phyloP scores from a whole-genome alignment of 1,140 invertebrate species.

The Aphaenogaster rudis region DNA sequence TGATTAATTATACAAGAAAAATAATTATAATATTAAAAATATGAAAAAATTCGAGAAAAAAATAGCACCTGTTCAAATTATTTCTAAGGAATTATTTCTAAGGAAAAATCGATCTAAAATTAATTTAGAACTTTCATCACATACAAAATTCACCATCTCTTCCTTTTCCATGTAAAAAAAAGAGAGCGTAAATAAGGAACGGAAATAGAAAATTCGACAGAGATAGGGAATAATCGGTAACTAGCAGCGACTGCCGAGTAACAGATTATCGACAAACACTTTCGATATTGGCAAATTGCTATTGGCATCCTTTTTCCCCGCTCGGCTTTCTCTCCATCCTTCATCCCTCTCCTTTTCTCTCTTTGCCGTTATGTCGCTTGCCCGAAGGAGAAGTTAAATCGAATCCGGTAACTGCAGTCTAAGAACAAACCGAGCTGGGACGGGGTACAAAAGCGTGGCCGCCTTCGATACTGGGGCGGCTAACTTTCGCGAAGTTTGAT shows the following conservation, averaged over 20 bases:
- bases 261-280: constrained; percentile 79
- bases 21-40: background rate
- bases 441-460: constrained; percentile 36
- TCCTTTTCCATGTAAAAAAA: background rate
- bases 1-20: background rate
- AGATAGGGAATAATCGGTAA: constrained; percentile 58
- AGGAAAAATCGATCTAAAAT: background rate
- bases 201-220: constrained; percentile 1
- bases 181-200: background rate
- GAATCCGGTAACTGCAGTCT: constrained; percentile 82
- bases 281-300: constrained; percentile 82
- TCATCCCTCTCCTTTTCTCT: constrained; percentile 63
- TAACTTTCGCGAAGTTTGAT: constrained; percentile 80
- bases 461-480: constrained; percentile 71
- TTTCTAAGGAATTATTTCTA: background rate
- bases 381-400: constrained; percentile 82
- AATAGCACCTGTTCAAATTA: background rate
- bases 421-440: constrained; percentile 77
- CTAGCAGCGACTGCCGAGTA: constrained; percentile 65
- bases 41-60: background rate
- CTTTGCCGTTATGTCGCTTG: constrained; percentile 70
- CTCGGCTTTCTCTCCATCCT: constrained; percentile 56
- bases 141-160: background rate
- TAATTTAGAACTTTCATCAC: background rate
- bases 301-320: constrained; percentile 67